Evolutionary conservation across 2,888 invertebrate genomes (phyloP).

Genomic region (Leptogaster cylindrica): DNA sequence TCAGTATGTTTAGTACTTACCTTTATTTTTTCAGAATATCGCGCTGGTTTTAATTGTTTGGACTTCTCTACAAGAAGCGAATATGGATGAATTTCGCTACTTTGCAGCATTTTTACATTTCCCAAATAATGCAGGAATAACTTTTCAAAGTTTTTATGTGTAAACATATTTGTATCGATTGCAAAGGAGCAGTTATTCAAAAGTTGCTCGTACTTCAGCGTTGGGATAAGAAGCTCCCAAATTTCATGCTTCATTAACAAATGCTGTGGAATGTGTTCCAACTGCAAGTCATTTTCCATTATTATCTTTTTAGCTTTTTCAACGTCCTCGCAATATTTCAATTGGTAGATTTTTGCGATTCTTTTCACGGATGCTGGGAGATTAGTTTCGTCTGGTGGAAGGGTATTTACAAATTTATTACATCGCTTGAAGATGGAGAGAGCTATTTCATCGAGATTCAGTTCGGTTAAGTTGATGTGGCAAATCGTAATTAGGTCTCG

Average conservation of each 20-base stretch:
- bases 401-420: constrained; percentile 48
- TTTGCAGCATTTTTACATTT: constrained; percentile 30
- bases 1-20: constrained; percentile 19
- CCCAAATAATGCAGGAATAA: constrained; percentile 48
- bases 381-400: not conserved
- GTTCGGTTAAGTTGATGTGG: constrained; percentile 49
- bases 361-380: constrained; percentile 3
- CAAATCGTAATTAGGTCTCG: constrained; percentile 53
- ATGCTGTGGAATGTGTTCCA: constrained; percentile 55
- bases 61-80: constrained; percentile 52
- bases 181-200: constrained; percentile 52
- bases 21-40: constrained; percentile 45
- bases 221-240: constrained; percentile 51
- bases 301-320: constrained; percentile 45
- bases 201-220: constrained; percentile 53
- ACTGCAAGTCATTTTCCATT: constrained; percentile 51
- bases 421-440: constrained; percentile 50
- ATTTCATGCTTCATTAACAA: constrained; percentile 49
- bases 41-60: constrained; percentile 14
- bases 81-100: constrained; percentile 53
- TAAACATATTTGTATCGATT: constrained; percentile 49
- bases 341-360: constrained; percentile 50
- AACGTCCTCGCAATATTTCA: constrained; percentile 51
- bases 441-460: constrained; percentile 30
- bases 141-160: constrained; percentile 48